These are phyloP conservation scores for Haemorhous mexicanus DNA, from an alignment of 2,113 vertebrate genomes.

Conservation along the genomic window DNA sequence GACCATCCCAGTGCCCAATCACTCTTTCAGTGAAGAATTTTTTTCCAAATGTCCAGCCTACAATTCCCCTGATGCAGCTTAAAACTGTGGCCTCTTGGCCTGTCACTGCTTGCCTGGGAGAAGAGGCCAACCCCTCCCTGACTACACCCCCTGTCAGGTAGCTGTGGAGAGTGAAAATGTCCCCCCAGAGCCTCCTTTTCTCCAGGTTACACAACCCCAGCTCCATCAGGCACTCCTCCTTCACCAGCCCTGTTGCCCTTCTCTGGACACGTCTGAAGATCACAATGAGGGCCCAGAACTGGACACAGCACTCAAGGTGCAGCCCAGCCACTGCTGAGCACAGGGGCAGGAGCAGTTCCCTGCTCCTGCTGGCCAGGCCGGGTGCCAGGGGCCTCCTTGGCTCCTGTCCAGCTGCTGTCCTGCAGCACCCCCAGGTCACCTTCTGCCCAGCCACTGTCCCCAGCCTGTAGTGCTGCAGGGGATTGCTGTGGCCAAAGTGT, in stretches of 20 bases:
- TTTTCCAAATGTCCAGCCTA: neutral
- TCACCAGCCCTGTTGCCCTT: neutral
- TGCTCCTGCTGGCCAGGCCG: neutral
- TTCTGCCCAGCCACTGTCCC: neutral
- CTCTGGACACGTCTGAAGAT: neutral
- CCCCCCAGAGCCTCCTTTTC: neutral
- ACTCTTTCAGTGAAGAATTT: neutral
- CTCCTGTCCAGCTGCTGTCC: neutral
- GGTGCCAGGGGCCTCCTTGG: neutral
- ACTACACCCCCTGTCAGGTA: accelerated
- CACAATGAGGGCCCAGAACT: neutral
- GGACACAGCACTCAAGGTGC: neutral
- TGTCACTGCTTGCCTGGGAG: neutral
- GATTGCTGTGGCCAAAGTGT: neutral
- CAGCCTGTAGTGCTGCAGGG: neutral
- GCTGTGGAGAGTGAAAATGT: neutral
- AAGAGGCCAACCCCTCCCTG: neutral
- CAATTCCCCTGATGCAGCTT: neutral
- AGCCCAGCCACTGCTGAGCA: accelerated
- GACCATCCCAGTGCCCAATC: neutral
- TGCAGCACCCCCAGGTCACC: neutral
- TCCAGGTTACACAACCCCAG: neutral
- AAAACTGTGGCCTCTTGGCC: neutral
- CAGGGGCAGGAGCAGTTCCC: neutral
- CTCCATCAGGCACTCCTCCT: neutral